Evolutionary conservation across 2,797 vertebrate species (phyloP).

Genomic region (Alectoris magna): DNA sequence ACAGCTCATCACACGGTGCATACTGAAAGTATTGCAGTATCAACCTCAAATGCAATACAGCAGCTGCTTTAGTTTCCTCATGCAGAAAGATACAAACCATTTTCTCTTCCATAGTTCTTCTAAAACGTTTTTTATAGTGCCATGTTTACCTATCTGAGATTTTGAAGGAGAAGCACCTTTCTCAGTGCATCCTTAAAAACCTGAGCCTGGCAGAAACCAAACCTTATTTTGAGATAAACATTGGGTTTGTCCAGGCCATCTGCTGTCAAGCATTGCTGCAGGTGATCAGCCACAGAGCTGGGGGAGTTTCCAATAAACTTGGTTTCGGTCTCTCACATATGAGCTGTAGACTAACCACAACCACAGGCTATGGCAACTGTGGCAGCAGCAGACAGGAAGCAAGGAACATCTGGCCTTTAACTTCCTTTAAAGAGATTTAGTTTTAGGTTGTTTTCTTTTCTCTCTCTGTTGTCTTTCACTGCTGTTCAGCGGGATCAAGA

Average conservation of each 20-base stretch:
- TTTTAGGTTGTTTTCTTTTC: background rate
- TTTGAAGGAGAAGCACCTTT: background rate
- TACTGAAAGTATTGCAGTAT: background rate
- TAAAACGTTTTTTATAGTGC: background rate
- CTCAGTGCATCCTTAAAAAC: background rate
- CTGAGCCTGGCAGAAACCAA: background rate
- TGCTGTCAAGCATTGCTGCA: slow-evolving; percentile 35
- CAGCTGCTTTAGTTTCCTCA: background rate
- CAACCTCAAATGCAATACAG: background rate
- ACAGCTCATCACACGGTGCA: background rate
- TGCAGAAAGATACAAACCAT: background rate
- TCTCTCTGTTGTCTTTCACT: background rate
- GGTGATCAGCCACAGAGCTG: slow-evolving; percentile 24
- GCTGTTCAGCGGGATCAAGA: background rate
- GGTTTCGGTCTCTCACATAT: slow-evolving; percentile 56
- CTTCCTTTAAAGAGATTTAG: slow-evolving; percentile 56
- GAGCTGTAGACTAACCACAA: slow-evolving; percentile 76
- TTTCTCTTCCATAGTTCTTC: background rate
- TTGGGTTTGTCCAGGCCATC: background rate
- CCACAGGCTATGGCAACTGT: slow-evolving; percentile 68
- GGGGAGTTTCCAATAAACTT: slow-evolving; percentile 57
- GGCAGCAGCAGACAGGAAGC: slow-evolving; percentile 66
- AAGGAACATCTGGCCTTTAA: slow-evolving; percentile 73
- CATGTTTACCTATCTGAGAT: rapidly evolving
- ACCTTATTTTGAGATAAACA: background rate